Evolutionary conservation across 2,797 vertebrate species (phyloP).

Genomic region (Nannoperca obscura): DNA sequence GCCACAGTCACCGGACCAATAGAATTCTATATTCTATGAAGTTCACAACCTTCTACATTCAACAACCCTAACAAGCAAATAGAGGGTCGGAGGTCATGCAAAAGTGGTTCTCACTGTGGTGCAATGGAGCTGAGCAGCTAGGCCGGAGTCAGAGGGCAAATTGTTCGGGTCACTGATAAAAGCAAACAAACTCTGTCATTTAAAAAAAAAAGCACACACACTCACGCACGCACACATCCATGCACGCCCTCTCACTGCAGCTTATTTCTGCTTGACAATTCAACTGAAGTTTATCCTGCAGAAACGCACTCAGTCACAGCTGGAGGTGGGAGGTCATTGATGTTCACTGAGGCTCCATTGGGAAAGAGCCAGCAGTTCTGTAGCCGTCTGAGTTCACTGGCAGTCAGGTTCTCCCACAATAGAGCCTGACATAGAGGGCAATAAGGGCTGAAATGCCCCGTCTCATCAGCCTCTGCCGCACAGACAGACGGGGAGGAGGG

Average conservation of each 20-base stretch:
- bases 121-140: conserved; percentile 32
- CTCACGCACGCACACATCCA: conserved; percentile 5
- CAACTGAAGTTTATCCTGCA: conserved; percentile 18
- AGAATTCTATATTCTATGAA: conserved; percentile 53
- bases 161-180: conserved; percentile 46
- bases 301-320: conserved; percentile 17
- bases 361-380: conserved; percentile 48
- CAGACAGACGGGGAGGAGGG: conserved; percentile 36
- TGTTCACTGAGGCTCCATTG: conserved; percentile 25
- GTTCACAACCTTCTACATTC: conserved; percentile 70
- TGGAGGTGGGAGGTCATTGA: conserved; percentile 36
- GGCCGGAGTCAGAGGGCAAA: conserved; percentile 51
- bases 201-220: conserved; percentile 6
- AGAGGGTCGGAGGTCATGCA: conserved; percentile 69
- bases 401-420: conserved; percentile 32
- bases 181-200: conserved; percentile 45
- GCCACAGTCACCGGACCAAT: conserved; percentile 48
- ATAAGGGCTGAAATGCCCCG: conserved; percentile 26
- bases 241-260: conserved; percentile 5
- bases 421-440: conserved; percentile 39
- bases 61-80: conserved; percentile 71
- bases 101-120: conserved; percentile 27
- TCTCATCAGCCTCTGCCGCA: conserved; percentile 50
- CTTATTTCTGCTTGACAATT: conserved; percentile 32
- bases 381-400: conserved; percentile 43